phyloP scores from a whole-genome alignment of 2,113 vertebrate genomes.

The Actenoides hombroni region DNA sequence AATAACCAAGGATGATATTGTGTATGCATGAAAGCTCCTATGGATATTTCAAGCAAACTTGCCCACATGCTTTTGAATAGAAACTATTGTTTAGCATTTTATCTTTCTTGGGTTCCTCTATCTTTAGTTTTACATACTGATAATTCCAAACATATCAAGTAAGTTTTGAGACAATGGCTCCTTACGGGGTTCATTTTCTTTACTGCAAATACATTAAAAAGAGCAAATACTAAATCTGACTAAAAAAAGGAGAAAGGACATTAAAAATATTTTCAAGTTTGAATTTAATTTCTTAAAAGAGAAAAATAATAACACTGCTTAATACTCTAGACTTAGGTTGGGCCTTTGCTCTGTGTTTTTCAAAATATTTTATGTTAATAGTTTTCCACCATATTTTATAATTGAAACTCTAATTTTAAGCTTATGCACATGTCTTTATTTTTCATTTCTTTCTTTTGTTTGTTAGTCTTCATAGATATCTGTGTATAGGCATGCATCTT shows the following conservation, averaged over 20 bases:
- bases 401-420: not conserved
- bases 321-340: not conserved
- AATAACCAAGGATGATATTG: not conserved
- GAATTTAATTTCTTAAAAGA: not conserved
- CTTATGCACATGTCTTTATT: not conserved
- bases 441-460: not conserved
- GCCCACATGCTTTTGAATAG: not conserved
- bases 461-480: not conserved
- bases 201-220: not conserved
- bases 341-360: not conserved
- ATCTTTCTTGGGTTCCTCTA: not conserved
- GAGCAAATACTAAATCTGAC: not conserved
- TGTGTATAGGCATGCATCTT: not conserved
- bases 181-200: not conserved
- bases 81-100: not conserved
- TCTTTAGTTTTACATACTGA: not conserved
- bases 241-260: not conserved
- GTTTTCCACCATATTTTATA: not conserved
- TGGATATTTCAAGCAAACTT: not conserved
- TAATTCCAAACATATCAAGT: not conserved
- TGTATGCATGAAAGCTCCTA: not conserved
- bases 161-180: not conserved
- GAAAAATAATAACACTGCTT: not conserved
- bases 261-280: not conserved
- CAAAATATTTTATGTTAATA: not conserved